phyloP scores from a whole-genome alignment of 1,140 invertebrate species.

The Anoplophora glabripennis region DNA sequence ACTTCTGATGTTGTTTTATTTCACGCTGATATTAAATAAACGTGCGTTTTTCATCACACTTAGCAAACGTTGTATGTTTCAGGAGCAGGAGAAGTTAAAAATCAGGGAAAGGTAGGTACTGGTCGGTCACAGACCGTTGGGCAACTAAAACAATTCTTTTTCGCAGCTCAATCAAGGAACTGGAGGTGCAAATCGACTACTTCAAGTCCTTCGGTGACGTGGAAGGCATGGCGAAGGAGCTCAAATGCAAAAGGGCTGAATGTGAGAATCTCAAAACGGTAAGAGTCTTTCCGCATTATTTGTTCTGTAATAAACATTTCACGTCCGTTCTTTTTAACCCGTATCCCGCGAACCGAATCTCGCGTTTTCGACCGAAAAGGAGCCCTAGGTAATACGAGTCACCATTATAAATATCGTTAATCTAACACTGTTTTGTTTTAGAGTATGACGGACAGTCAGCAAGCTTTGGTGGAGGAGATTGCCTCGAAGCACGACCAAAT shows the following conservation, averaged over 20 bases:
- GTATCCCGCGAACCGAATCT: neutral
- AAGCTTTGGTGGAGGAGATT: constrained; percentile 52
- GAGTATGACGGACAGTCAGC: constrained; percentile 49
- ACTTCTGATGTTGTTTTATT: too few relatives aligned
- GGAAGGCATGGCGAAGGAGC: constrained; percentile 15
- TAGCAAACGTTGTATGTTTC: constrained; percentile 15
- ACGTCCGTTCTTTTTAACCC: neutral
- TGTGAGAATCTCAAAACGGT: constrained; percentile 33
- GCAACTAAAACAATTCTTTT: neutral
- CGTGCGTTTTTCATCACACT: too few relatives aligned
- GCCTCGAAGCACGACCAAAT: constrained; percentile 53
- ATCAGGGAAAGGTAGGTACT: constrained; percentile 27
- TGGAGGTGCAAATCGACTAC: constrained; percentile 19
- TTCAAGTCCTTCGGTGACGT: constrained; percentile 21
- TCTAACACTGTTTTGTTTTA: constrained; percentile 32
- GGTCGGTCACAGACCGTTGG: neutral
- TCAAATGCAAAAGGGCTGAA: constrained; percentile 26
- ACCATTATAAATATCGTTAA: constrained; percentile 16
- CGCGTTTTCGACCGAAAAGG: neutral
- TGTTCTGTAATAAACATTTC: neutral
- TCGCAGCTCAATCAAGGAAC: constrained; percentile 18
- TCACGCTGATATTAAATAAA: too few relatives aligned
- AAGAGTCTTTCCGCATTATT: neutral
- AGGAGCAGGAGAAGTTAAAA: constrained; percentile 22
- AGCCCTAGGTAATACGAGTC: neutral